Conservation (phyloP, 2,113 vertebrate genomes). For the Delphinapterus leucas region DNA sequence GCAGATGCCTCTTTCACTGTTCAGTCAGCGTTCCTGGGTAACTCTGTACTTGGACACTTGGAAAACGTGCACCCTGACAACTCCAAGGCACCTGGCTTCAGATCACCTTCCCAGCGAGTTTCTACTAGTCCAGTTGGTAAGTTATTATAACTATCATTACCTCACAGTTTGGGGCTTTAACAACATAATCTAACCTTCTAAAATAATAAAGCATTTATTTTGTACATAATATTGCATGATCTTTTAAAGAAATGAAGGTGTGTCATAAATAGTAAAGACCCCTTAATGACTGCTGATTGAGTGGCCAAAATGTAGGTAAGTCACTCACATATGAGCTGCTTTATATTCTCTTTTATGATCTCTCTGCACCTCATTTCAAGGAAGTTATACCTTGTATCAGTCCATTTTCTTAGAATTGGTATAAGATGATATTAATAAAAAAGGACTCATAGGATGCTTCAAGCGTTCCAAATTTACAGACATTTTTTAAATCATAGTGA, state of each 20-base stretch:
- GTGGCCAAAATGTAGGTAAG: not conserved
- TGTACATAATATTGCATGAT: not conserved
- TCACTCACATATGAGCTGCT: not conserved
- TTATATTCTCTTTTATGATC: not conserved
- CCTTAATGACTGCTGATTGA: constrained; percentile 7
- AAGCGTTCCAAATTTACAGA: constrained; percentile 33
- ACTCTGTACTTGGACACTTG: constrained; percentile 91
- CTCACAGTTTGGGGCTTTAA: not conserved
- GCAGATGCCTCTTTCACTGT: constrained; percentile 92
- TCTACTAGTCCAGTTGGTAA: constrained; percentile 95
- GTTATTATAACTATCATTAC: constrained; percentile 52
- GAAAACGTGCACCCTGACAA: constrained; percentile 93
- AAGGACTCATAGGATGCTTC: not conserved
- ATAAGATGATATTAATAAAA: not conserved
- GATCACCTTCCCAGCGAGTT: constrained; percentile 92
- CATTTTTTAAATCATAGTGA: not conserved
- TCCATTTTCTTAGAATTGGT: constrained; percentile 45
- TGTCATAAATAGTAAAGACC: not conserved
- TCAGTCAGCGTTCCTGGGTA: constrained; percentile 91
- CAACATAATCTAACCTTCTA: not conserved
- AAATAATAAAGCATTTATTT: constrained; percentile 37
- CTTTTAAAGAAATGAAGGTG: constrained; percentile 15
- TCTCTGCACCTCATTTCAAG: not conserved
- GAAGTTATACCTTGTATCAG: not conserved
- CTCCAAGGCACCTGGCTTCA: constrained; percentile 97